Conservation (phyloP, 2,113 vertebrate genomes). For the Perca flavescens region DNA sequence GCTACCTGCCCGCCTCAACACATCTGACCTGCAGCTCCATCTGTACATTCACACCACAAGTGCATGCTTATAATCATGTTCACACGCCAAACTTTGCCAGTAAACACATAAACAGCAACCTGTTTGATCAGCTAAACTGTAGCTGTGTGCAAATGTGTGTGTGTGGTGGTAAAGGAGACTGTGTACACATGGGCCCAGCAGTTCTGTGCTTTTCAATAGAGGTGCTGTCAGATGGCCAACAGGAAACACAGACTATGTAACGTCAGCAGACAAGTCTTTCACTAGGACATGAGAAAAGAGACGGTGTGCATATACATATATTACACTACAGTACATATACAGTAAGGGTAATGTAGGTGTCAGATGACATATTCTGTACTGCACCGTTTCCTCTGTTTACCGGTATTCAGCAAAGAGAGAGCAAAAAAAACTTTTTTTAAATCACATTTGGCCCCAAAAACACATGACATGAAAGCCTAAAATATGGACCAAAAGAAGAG, state of each 20-base stretch:
- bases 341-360: slow-evolving; percentile 8
- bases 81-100: slow-evolving; percentile 55
- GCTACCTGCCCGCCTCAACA: neutral
- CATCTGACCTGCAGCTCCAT: slow-evolving; percentile 16
- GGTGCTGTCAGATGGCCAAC: slow-evolving; percentile 82
- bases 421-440: neutral
- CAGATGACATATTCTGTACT: slow-evolving; percentile 45
- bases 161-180: slow-evolving; percentile 47
- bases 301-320: slow-evolving; percentile 13
- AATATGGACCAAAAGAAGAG: neutral
- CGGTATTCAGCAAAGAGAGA: neutral
- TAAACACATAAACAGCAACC: slow-evolving; percentile 65
- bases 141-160: slow-evolving; percentile 48
- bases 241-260: slow-evolving; percentile 67
- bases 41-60: slow-evolving; percentile 9
- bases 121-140: slow-evolving; percentile 67
- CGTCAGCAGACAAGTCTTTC: slow-evolving; percentile 69
- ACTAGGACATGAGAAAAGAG: slow-evolving; percentile 35
- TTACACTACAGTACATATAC: slow-evolving; percentile 13
- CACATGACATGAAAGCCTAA: neutral
- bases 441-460: neutral
- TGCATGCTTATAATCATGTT: slow-evolving; percentile 42
- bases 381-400: slow-evolving; percentile 10
- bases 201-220: slow-evolving; percentile 75
- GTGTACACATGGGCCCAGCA: slow-evolving; percentile 75